Evolutionary conservation across 2,888 invertebrate species (phyloP).

Genomic region (Phania funesta): DNA sequence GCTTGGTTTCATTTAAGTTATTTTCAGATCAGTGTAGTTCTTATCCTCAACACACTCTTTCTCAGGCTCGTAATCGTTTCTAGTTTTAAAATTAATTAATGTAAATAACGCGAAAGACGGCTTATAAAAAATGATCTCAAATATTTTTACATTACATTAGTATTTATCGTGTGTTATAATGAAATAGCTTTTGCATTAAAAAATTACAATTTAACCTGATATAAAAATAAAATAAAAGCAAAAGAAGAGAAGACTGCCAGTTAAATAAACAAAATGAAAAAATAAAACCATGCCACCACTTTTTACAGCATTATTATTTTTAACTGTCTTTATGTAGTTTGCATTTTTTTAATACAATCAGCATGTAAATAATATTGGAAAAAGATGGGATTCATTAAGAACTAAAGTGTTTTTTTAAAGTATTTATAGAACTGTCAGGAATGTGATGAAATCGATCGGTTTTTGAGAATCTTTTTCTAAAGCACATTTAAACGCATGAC

Average conservation of each 20-base stretch:
- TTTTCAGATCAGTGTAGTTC: conserved; percentile 5
- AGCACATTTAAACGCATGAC: no score
- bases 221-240: conserved; percentile 14
- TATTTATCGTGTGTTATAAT: conserved; percentile 49
- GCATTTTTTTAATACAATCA: not conserved
- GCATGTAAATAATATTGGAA: not conserved
- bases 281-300: conserved; percentile 42
- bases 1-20: not conserved
- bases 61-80: conserved; percentile 64
- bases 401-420: not conserved
- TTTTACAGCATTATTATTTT: conserved; percentile 38
- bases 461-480: no score
- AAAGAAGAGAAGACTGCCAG: conserved; percentile 16
- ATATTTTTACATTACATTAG: conserved; percentile 58
- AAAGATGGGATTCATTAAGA: not conserved
- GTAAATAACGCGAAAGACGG: conserved; percentile 43
- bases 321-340: conserved; percentile 4
- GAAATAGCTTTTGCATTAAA: conserved; percentile 65
- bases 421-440: not conserved
- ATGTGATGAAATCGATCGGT: no score
- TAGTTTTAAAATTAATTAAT: conserved; percentile 32
- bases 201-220: conserved; percentile 24
- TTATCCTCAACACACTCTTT: conserved; percentile 47
- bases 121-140: conserved; percentile 61
- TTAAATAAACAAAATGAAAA: conserved; percentile 6